A percentile compares a stretch with the other conserved stretches of the same genome.
Evolutionary conservation across 1,140 invertebrate genomes (phyloP).

Genomic region (Steinernema khuongi): DNA sequence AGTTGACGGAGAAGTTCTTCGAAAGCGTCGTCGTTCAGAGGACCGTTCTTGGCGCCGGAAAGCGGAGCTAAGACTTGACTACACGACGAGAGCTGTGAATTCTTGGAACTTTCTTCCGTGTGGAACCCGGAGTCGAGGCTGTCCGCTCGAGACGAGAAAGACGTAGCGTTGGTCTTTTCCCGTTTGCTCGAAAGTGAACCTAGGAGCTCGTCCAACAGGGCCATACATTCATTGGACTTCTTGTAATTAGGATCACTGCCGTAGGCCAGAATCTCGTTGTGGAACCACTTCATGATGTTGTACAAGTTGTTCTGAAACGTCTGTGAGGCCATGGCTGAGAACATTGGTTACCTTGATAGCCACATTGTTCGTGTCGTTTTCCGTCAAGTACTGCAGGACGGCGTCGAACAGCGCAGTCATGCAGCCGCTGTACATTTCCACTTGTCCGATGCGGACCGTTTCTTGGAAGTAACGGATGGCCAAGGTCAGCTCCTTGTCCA

Average conservation of each 20-base stretch:
- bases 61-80: not conserved
- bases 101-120: constrained; percentile 15
- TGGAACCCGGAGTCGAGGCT: not conserved
- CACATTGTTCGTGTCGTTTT: not conserved
- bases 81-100: not conserved
- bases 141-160: not conserved
- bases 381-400: constrained; percentile 20
- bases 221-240: constrained; percentile 6
- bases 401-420: constrained; percentile 22
- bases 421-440: constrained; percentile 26
- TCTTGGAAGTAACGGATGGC: constrained; percentile 30
- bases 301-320: constrained; percentile 21
- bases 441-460: constrained; percentile 20
- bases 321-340: not conserved
- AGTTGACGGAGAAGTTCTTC: constrained; percentile 37
- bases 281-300: constrained; percentile 20
- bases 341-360: not conserved
- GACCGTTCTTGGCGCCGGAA: constrained; percentile 3
- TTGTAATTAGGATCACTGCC: not conserved
- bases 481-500: constrained; percentile 22
- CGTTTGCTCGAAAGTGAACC: constrained; percentile 17
- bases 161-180: constrained; percentile 5
- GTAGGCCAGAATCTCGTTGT: constrained; percentile 21
- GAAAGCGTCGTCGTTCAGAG: constrained; percentile 28
- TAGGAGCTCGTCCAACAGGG: constrained; percentile 17